These are phyloP conservation scores for Ammodytes dubius DNA, from an alignment of 2,113 vertebrate genomes.

Conservation along the genomic window DNA sequence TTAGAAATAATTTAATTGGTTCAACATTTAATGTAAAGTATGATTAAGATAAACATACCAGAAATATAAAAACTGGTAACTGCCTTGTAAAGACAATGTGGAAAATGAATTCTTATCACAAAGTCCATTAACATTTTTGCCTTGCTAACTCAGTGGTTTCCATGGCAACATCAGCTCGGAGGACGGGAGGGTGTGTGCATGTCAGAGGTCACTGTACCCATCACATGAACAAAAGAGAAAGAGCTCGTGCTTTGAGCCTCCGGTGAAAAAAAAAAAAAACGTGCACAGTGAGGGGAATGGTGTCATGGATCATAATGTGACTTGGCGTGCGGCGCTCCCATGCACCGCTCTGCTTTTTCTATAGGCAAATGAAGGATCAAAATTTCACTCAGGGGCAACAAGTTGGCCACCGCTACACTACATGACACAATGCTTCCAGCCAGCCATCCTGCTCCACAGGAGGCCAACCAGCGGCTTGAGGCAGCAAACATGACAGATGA, in stretches of 20 bases:
- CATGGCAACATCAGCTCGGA: constrained; percentile 40
- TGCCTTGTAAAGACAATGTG: neutral
- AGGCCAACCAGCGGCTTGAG: constrained; percentile 50
- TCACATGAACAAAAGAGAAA: constrained; percentile 16
- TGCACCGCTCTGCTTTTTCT: constrained; percentile 36
- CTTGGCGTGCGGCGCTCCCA: constrained; percentile 26
- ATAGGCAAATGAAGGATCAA: constrained; percentile 50
- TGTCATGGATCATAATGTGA: constrained; percentile 31
- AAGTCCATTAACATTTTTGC: neutral
- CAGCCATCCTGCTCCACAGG: constrained; percentile 58
- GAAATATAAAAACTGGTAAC: neutral
- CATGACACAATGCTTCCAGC: constrained; percentile 16
- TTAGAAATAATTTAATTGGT: neutral
- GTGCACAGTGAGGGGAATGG: constrained; percentile 38
- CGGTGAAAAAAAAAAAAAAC: constrained; percentile 21
- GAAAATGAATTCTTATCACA: neutral
- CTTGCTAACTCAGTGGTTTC: neutral
- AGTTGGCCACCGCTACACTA: constrained; percentile 27
- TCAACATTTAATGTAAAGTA: neutral
- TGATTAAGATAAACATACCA: neutral
- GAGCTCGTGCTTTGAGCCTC: constrained; percentile 35
- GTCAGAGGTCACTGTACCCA: constrained; percentile 55
- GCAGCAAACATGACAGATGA: constrained; percentile 34
- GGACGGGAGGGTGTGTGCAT: constrained; percentile 60
- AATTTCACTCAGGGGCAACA: constrained; percentile 38